A percentile compares a stretch with the other conserved stretches of the same genome.
phyloP scores from a whole-genome alignment of 2,888 invertebrate genomes.

The Cataglyphis cursor region DNA sequence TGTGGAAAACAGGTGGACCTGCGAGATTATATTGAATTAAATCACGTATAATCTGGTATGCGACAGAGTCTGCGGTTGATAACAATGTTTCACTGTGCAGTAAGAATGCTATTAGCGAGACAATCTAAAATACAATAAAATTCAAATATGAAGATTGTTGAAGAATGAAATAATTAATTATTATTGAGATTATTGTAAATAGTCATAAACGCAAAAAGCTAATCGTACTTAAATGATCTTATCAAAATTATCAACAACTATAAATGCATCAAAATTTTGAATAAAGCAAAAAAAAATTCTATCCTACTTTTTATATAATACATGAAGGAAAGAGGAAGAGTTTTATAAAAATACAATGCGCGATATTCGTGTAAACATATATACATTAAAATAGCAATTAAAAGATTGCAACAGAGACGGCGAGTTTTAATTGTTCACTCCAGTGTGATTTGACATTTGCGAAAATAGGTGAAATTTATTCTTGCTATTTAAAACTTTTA shows the following conservation, averaged over 20 bases:
- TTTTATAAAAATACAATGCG: neutral
- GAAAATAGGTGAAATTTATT: neutral
- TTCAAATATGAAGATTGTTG: neutral
- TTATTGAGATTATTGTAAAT: neutral
- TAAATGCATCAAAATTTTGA: too few relatives aligned
- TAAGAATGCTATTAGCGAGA: conserved; percentile 37
- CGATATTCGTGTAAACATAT: neutral
- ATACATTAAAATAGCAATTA: neutral
- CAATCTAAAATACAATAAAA: conserved; percentile 40
- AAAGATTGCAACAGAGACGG: neutral
- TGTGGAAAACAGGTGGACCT: conserved; percentile 89
- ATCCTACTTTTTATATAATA: neutral
- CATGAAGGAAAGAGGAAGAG: neutral
- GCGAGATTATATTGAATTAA: conserved; percentile 88
- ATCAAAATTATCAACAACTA: neutral
- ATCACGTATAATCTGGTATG: conserved; percentile 82
- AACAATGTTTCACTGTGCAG: conserved; percentile 45
- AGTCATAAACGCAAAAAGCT: neutral
- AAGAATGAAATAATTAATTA: neutral
- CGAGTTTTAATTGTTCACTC: neutral
- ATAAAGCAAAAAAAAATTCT: neutral
- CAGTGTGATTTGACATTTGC: neutral
- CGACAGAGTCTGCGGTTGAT: conserved; percentile 18
- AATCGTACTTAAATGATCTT: neutral
- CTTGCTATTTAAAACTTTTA: neutral